Evolutionary conservation across 2,113 vertebrate species (phyloP).

Genomic region (Bos indicus): DNA sequence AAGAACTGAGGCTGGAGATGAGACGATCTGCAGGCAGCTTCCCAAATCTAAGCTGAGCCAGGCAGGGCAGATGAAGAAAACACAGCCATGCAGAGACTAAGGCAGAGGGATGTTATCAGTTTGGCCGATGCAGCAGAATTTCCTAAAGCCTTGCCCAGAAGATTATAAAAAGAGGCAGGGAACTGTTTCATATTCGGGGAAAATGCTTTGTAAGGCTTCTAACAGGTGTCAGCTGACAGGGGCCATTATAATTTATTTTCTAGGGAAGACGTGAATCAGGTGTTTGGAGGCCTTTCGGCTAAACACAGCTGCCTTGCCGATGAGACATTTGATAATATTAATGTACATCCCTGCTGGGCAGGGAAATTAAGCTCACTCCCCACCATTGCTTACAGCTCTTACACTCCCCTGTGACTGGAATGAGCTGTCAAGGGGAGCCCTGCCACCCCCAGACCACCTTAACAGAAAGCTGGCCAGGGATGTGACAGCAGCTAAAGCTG

Average conservation of each 20-base stretch:
- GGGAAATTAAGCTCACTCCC: background rate
- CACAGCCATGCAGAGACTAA: background rate
- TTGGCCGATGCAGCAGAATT: background rate
- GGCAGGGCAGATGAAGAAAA: background rate
- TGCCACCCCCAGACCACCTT: background rate
- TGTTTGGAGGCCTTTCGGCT: slow-evolving; percentile 13
- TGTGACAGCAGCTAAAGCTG: background rate
- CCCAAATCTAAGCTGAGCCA: background rate
- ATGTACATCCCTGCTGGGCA: background rate
- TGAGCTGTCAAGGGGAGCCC: background rate
- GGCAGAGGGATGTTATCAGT: background rate
- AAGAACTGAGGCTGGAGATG: background rate
- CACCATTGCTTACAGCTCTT: background rate
- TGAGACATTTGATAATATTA: slow-evolving; percentile 24
- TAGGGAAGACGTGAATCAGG: slow-evolving; percentile 24
- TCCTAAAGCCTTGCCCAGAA: background rate
- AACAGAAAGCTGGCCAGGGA: background rate
- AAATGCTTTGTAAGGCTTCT: slow-evolving; percentile 38
- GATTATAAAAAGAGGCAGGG: background rate
- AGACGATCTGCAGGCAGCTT: background rate
- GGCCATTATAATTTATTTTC: slow-evolving; percentile 35
- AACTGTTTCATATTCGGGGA: background rate
- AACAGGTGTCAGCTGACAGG: slow-evolving; percentile 36
- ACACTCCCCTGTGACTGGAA: background rate
- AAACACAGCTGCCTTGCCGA: slow-evolving; percentile 31